A percentile compares a stretch with the other conserved stretches of the same genome.
Evolutionary conservation across 2,888 invertebrate genomes (phyloP).

Genomic region (Zaprionus obscuricornis): DNA sequence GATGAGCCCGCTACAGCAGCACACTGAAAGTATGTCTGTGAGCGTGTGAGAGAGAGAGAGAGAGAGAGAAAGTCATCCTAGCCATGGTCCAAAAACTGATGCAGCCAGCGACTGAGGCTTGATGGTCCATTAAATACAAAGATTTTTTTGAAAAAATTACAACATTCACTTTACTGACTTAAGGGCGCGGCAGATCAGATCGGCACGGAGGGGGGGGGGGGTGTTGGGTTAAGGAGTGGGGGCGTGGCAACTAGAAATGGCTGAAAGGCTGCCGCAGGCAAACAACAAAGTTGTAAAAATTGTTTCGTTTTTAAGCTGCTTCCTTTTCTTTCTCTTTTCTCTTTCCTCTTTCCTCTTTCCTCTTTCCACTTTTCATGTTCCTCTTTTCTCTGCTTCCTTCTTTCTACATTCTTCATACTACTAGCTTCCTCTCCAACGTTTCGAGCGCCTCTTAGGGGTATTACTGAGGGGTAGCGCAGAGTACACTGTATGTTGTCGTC

Average conservation of each 20-base stretch:
- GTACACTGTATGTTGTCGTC: background rate
- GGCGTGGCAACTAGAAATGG: constrained; percentile 63
- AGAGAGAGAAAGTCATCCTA: constrained; percentile 17
- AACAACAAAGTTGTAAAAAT: constrained; percentile 82
- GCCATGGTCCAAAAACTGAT: constrained; percentile 40
- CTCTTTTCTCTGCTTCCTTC: too few species aligned
- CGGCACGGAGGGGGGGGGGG: background rate
- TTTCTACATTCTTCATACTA: too few species aligned
- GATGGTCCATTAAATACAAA: constrained; percentile 81
- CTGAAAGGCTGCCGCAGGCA: constrained; percentile 61
- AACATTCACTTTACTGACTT: constrained; percentile 63
- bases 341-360: too few species aligned
- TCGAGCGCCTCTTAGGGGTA: too few species aligned
- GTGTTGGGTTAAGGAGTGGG: background rate
- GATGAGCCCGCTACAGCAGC: constrained; percentile 28
- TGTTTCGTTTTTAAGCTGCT: constrained; percentile 72
- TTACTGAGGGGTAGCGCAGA: background rate
- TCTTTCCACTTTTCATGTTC: too few species aligned
- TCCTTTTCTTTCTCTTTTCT: background rate
- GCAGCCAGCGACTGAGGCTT: constrained; percentile 38
- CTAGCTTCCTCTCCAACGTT: too few species aligned
- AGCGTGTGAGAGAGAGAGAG: too few species aligned
- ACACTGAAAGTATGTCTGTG: too few species aligned
- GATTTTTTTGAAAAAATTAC: constrained; percentile 79
- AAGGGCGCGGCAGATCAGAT: background rate